Evolutionary conservation across 2,113 vertebrate genomes (phyloP).

Genomic region (Chelonoidis abingdonii): DNA sequence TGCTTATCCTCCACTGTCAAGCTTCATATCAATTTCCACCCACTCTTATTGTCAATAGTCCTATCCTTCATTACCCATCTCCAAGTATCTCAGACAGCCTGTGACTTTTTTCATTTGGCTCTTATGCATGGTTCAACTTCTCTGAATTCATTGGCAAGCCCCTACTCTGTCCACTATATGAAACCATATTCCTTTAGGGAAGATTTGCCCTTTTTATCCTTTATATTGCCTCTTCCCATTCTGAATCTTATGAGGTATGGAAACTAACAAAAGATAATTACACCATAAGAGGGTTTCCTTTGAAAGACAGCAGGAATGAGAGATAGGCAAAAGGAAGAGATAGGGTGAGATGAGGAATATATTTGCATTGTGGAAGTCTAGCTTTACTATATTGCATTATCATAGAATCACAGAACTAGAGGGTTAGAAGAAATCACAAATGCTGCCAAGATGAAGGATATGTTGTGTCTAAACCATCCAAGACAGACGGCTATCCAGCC

Average conservation of each 20-base stretch:
- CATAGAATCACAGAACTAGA: not conserved
- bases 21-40: not conserved
- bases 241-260: not conserved
- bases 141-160: not conserved
- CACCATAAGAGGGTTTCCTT: not conserved
- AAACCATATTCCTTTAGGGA: not conserved
- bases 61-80: not conserved
- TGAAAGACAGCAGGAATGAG: not conserved
- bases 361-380: not conserved
- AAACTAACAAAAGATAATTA: not conserved
- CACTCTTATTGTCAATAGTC: not conserved
- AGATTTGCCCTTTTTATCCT: not conserved
- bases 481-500: not conserved
- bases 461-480: not conserved
- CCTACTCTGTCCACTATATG: not conserved
- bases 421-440: not conserved
- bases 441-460: not conserved
- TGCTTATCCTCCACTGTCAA: not conserved
- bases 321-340: not conserved
- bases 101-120: not conserved
- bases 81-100: not conserved
- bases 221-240: not conserved
- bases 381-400: not conserved
- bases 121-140: not conserved
- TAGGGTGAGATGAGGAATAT: not conserved